A percentile compares a stretch with the other conserved stretches of the same genome.
Evolutionary conservation across 1,140 invertebrate genomes (phyloP).

Genomic region (Pemphigus obesinymphae): DNA sequence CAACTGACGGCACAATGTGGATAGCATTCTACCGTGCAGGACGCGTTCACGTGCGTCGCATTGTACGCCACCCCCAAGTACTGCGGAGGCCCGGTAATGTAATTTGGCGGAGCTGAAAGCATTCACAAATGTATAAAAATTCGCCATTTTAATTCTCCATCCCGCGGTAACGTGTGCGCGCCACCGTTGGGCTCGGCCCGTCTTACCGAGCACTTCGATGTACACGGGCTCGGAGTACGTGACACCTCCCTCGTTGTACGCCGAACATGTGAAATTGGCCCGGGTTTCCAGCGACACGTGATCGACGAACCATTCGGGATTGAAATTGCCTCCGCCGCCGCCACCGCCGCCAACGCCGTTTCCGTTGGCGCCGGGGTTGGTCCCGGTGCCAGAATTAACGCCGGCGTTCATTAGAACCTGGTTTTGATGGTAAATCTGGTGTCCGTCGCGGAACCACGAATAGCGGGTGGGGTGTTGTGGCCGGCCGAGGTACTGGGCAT

Average conservation of each 20-base stretch:
- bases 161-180: too few relatives aligned
- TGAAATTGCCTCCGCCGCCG: conserved; percentile 58
- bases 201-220: conserved; percentile 75
- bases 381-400: neutral
- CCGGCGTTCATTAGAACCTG: conserved; percentile 46
- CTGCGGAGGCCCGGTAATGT: conserved; percentile 75
- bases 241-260: conserved; percentile 73
- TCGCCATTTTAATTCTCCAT: conserved; percentile 40
- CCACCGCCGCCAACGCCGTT: neutral
- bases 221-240: conserved; percentile 65
- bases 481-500: conserved; percentile 72
- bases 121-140: conserved; percentile 45
- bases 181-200: too few relatives aligned
- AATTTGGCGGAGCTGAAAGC: conserved; percentile 76
- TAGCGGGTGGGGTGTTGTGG: conserved; percentile 61
- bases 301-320: conserved; percentile 69
- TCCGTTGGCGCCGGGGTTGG: neutral
- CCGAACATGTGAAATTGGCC: conserved; percentile 81
- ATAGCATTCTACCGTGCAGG: conserved; percentile 82
- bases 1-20: conserved; percentile 78
- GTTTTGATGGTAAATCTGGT: conserved; percentile 54
- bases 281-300: conserved; percentile 74
- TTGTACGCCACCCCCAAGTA: conserved; percentile 74
- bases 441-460: conserved; percentile 71
- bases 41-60: conserved; percentile 64